These are phyloP conservation scores for Anarrhichthys ocellatus DNA, from an alignment of 2,113 vertebrate species.

Conservation along the genomic window DNA sequence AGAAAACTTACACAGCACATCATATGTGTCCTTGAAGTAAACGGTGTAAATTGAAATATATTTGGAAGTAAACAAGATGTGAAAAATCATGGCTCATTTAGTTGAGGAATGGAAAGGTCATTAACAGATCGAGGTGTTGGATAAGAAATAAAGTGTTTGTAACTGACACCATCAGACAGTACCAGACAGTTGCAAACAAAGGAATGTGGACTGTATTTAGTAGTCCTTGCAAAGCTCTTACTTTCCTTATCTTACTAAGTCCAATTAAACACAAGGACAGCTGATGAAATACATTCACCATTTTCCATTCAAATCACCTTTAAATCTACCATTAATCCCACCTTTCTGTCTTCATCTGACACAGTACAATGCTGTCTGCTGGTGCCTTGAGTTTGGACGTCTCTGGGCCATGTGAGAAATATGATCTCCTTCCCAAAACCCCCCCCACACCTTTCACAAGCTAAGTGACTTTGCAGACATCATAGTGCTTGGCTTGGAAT, in stretches of 20 bases:
- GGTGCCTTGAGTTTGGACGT: slow-evolving; percentile 62
- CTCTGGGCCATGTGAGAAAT: slow-evolving; percentile 72
- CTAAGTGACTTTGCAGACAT: slow-evolving; percentile 79
- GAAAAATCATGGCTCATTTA: slow-evolving; percentile 65
- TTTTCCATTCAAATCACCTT: background rate
- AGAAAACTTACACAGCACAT: slow-evolving; percentile 14
- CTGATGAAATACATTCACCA: background rate
- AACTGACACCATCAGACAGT: slow-evolving; percentile 73
- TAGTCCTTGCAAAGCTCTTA: slow-evolving; percentile 43
- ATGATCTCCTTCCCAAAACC: slow-evolving; percentile 57
- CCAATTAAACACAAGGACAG: slow-evolving; percentile 14
- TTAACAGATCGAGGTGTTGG: slow-evolving; percentile 72
- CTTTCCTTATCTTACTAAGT: slow-evolving; percentile 31
- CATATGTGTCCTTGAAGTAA: slow-evolving; percentile 18
- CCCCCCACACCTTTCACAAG: slow-evolving; percentile 60
- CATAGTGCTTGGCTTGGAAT: slow-evolving; percentile 46
- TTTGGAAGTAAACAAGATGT: slow-evolving; percentile 69
- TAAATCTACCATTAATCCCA: background rate
- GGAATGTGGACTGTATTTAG: slow-evolving; percentile 64
- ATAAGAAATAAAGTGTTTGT: slow-evolving; percentile 77
- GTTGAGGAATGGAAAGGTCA: slow-evolving; percentile 63
- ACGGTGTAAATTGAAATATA: slow-evolving; percentile 54
- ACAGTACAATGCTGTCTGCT: slow-evolving; percentile 38
- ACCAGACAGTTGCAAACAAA: slow-evolving; percentile 75
- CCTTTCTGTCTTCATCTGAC: slow-evolving; percentile 5